Conservation (phyloP, 92 coral and sea anemone genomes). For the Epizoanthus fatuus region DNA sequence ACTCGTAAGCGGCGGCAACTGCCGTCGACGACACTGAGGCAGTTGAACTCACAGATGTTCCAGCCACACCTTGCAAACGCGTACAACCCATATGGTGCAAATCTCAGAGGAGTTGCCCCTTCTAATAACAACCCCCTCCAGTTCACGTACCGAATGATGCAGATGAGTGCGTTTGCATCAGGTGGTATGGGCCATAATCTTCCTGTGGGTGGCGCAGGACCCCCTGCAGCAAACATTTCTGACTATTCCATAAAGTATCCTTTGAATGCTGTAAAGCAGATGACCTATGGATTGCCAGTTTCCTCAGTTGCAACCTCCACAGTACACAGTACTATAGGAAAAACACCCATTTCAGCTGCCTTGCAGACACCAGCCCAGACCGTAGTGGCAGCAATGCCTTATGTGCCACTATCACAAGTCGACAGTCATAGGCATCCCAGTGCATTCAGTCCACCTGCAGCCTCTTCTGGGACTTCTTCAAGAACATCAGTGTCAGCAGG, state of each 20-base stretch:
- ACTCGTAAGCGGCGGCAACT: too few species aligned
- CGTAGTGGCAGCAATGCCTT: slow-evolving; percentile 71
- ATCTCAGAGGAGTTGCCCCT: slow-evolving; percentile 64
- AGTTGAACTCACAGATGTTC: too few species aligned
- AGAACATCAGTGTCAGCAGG: slow-evolving; percentile 7
- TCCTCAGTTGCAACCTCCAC: slow-evolving; percentile 26
- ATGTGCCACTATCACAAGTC: slow-evolving; percentile 61
- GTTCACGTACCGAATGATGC: slow-evolving; percentile 89
- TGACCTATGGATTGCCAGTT: slow-evolving; percentile 45
- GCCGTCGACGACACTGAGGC: too few species aligned
- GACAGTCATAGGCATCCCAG: slow-evolving; percentile 44
- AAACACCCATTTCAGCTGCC: slow-evolving; percentile 48
- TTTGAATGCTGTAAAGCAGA: slow-evolving; percentile 64
- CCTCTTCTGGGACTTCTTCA: slow-evolving; percentile 39
- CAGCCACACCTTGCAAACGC: slow-evolving; percentile 97
- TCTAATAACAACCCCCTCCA: slow-evolving; percentile 71
- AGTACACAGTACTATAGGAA: slow-evolving; percentile 38
- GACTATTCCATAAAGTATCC: slow-evolving; percentile 72
- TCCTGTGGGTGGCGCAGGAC: slow-evolving; percentile 30
- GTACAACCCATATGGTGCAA: slow-evolving; percentile 85
- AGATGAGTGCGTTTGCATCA: slow-evolving; percentile 75
- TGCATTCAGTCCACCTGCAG: slow-evolving; percentile 51
- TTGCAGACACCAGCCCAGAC: slow-evolving; percentile 51
- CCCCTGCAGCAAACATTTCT: slow-evolving; percentile 41
- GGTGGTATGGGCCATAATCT: slow-evolving; percentile 66